Percentiles rank a stretch among this genome's conserved stretches.
Conservation (phyloP, 1,140 invertebrate genomes). For the Nebria ingens region DNA sequence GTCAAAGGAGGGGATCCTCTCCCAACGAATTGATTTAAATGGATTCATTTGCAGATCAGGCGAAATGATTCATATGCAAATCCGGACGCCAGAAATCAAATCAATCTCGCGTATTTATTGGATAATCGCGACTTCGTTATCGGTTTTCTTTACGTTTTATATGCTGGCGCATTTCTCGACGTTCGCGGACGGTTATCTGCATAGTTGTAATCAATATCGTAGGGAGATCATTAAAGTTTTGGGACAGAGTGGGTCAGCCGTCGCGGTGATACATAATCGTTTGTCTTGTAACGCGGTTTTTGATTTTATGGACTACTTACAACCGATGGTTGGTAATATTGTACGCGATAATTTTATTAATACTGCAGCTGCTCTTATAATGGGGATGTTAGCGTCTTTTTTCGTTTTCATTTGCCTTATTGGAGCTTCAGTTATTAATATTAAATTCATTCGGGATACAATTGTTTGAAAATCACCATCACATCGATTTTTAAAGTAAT, state of each 20-base stretch:
- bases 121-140: conserved; percentile 35
- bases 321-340: conserved; percentile 37
- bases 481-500: too few relatives aligned
- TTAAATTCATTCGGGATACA: too few relatives aligned
- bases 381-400: conserved; percentile 37
- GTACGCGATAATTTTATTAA: conserved; percentile 37
- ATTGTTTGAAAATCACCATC: too few relatives aligned
- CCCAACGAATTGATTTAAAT: neutral
- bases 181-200: conserved; percentile 41
- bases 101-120: conserved; percentile 35
- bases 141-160: conserved; percentile 35
- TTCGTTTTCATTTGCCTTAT: conserved; percentile 35
- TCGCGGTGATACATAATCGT: conserved; percentile 40
- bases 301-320: conserved; percentile 51
- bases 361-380: conserved; percentile 38
- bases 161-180: conserved; percentile 38
- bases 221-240: conserved; percentile 35
- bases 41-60: conserved; percentile 27
- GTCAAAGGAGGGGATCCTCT: conserved; percentile 6
- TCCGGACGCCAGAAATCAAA: conserved; percentile 33
- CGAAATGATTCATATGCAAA: conserved; percentile 29
- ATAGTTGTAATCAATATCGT: conserved; percentile 42
- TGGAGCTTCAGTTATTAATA: conserved; percentile 32
- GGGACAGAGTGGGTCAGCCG: conserved; percentile 31
- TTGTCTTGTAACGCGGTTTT: conserved; percentile 43